Evolutionary conservation across 92 coral and sea anemone genomes (phyloP).

Genomic region (Micromussa lordhowensis): DNA sequence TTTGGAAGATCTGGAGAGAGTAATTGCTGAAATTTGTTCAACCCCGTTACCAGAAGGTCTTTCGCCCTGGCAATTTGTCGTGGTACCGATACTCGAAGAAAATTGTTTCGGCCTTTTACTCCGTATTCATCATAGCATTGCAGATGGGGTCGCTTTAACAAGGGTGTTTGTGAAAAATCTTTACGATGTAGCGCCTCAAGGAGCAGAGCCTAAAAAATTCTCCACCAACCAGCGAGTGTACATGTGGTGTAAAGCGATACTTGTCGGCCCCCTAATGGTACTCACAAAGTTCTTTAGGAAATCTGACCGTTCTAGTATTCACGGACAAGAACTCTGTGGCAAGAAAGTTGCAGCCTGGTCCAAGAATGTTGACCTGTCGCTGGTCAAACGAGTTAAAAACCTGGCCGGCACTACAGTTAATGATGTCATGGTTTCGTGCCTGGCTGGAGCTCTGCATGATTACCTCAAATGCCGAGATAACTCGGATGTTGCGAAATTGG

Average conservation of each 20-base stretch:
- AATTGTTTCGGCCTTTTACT: constrained; percentile 78
- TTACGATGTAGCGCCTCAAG: constrained; percentile 85
- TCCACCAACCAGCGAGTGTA: constrained; percentile 84
- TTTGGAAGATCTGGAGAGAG: constrained; percentile 74
- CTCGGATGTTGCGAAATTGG: constrained; percentile 53
- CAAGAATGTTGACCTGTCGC: constrained; percentile 74
- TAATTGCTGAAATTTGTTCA: constrained; percentile 80
- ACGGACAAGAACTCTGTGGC: constrained; percentile 88
- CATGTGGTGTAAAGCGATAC: constrained; percentile 95
- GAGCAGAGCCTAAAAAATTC: constrained; percentile 85
- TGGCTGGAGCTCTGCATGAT: constrained; percentile 88
- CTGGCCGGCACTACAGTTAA: constrained; percentile 90
- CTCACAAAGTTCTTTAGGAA: constrained; percentile 72
- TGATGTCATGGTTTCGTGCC: constrained; percentile 96
- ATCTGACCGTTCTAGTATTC: constrained; percentile 81
- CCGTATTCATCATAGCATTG: constrained; percentile 95
- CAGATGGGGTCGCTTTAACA: constrained; percentile 92
- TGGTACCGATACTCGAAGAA: constrained; percentile 79
- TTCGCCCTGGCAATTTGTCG: constrained; percentile 94
- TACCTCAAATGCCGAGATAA: constrained; percentile 64
- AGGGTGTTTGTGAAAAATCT: constrained; percentile 88
- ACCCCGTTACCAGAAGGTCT: constrained; percentile 61
- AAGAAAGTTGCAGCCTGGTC: constrained; percentile 92
- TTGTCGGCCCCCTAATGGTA: constrained; percentile 81
- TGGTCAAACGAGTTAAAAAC: constrained; percentile 87